phyloP scores from a whole-genome alignment of 2,888 invertebrate species.

The Sarcophaga rosellei region DNA sequence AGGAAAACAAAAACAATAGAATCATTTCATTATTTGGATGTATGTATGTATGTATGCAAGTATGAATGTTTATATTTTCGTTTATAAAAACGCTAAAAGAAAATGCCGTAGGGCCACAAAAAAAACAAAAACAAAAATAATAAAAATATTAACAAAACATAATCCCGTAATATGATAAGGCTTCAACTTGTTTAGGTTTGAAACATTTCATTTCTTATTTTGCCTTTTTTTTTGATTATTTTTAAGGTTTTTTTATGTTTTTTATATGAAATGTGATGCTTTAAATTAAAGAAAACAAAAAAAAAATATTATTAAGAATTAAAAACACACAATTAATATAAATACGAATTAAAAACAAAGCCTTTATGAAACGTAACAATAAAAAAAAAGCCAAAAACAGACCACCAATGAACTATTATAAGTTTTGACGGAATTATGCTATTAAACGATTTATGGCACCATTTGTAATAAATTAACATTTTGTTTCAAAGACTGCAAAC shows the following conservation, averaged over 20 bases:
- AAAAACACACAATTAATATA: slow-evolving; percentile 32
- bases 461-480: background rate
- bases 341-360: slow-evolving; percentile 47
- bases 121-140: slow-evolving; percentile 11
- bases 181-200: slow-evolving; percentile 65
- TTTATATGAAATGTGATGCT: slow-evolving; percentile 53
- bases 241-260: background rate
- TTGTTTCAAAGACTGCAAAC: no score
- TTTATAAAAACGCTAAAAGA: slow-evolving; percentile 17
- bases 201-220: slow-evolving; percentile 4
- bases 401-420: slow-evolving; percentile 56
- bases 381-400: background rate
- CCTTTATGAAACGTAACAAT: background rate
- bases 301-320: slow-evolving; percentile 60
- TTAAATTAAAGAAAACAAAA: slow-evolving; percentile 28
- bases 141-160: slow-evolving; percentile 58
- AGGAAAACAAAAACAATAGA: slow-evolving; percentile 52
- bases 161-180: slow-evolving; percentile 67
- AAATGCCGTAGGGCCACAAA: slow-evolving; percentile 42
- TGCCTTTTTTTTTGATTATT: background rate
- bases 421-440: background rate
- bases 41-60: slow-evolving; percentile 24
- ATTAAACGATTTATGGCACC: background rate
- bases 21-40: slow-evolving; percentile 55
- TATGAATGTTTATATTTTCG: no score